Conservation (phyloP, 2,113 vertebrate species). For the Cercopithecus mona region DNA sequence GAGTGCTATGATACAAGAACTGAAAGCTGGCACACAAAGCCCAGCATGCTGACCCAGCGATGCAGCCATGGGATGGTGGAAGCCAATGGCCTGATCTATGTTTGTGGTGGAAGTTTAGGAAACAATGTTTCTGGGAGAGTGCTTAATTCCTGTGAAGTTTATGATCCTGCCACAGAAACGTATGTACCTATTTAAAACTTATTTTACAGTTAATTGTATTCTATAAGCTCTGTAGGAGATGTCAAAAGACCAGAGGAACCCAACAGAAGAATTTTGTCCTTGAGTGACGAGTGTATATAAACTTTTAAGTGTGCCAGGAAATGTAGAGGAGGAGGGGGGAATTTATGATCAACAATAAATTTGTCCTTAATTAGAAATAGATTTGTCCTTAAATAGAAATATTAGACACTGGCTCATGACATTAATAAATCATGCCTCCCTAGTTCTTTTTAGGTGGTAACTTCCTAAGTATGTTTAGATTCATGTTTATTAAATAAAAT, state of each 20-base stretch:
- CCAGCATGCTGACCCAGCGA: slow-evolving; percentile 96
- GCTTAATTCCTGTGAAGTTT: slow-evolving; percentile 96
- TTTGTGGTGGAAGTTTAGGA: slow-evolving; percentile 96
- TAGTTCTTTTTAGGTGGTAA: not conserved
- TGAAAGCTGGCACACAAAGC: slow-evolving; percentile 96
- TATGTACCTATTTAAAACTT: slow-evolving; percentile 80
- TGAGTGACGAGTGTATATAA: not conserved
- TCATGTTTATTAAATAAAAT: slow-evolving; percentile 31
- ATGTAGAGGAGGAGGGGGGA: not conserved
- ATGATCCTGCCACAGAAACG: slow-evolving; percentile 95
- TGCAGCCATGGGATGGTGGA: slow-evolving; percentile 98
- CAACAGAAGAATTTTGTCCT: not conserved
- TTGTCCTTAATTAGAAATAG: slow-evolving; percentile 14
- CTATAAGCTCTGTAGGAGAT: not conserved
- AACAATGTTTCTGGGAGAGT: slow-evolving; percentile 97
- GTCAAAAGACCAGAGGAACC: not conserved
- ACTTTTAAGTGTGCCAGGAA: not conserved
- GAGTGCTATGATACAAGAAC: slow-evolving; percentile 98
- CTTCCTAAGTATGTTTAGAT: not conserved
- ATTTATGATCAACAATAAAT: not conserved
- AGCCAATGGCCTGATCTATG: slow-evolving; percentile 95
- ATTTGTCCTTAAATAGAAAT: slow-evolving; percentile 22
- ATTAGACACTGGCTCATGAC: not conserved
- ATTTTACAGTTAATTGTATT: not conserved
- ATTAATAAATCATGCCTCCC: not conserved